Evolutionary conservation across 2,797 vertebrate species (phyloP), one percentile per base, ranked within the genome.

Genomic region (Acanthurus leucopareius): DNA sequence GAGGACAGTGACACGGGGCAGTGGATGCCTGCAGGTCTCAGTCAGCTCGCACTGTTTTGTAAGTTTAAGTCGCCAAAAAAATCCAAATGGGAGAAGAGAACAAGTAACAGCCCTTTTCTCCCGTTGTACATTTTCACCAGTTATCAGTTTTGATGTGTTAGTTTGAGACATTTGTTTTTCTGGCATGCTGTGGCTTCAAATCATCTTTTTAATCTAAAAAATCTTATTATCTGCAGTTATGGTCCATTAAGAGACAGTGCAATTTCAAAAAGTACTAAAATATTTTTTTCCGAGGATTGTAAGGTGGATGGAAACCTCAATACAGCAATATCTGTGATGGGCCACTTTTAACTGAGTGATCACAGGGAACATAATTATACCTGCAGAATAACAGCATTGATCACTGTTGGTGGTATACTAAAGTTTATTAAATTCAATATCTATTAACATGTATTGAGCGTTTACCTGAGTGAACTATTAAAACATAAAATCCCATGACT

Each of bases 1-100:
- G 10, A 60, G 60, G 51, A 54, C 11, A 7, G 14, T 58, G 42
- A 48, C 54, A 65, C 47, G 14, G 67, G 5, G 9, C 42, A 68
- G 28, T 4, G 16, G 49, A 65, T 20, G 68, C 57, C 64, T 54
- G 16, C 3, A 74, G 62, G 68, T 67, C 51, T 14, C 19, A 15
- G 47, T 83, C 52, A 19, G 19, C 15, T 64, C 28, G 44, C 49
- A 4, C 14, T 75, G 25, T 28, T 45, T 28, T 15, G 20, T 47
- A 22, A 17, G 20, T 59, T 53, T 59, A 19, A 62, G 45, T 65
- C 28, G 0, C 59, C 66, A 35, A 64, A 60, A 60, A 45, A 63
- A 11, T 20, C 7, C 16, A 49, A 51, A 48, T 22, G 56, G 59
- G n/a, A 53, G 11, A 38, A 22, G 32, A 44, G 17, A 72, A 69